Evolutionary conservation across 2,888 invertebrate genomes (phyloP).

Genomic region (Parochlus steinenii): DNA sequence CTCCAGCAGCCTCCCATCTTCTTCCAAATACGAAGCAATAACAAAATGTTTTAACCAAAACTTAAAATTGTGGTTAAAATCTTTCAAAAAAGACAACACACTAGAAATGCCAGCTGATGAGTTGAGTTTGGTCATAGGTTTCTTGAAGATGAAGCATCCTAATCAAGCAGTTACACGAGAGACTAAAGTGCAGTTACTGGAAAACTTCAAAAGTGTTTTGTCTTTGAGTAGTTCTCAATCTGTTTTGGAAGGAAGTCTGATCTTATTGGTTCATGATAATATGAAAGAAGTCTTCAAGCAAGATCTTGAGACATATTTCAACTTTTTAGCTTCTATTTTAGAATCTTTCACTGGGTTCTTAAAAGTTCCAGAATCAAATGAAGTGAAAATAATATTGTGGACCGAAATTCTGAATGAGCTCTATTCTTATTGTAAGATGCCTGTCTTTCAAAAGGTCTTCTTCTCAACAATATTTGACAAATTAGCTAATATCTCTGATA

Average conservation of each 20-base stretch:
- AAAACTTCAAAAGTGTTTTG: not conserved
- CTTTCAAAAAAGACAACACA: not conserved
- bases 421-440: conserved; percentile 1
- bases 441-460: not conserved
- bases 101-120: not conserved
- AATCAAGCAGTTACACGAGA: not conserved
- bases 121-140: not conserved
- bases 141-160: conserved; percentile 1
- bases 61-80: too few relatives aligned
- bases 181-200: not conserved
- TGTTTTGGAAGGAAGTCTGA: too few relatives aligned
- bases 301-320: not conserved
- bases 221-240: too few relatives aligned
- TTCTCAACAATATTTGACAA: too few relatives aligned
- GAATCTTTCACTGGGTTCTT: too few relatives aligned
- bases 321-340: not conserved
- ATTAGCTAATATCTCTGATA: too few relatives aligned
- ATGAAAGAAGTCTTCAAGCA: conserved; percentile 8
- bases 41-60: too few relatives aligned
- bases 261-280: too few relatives aligned
- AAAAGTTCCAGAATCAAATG: too few relatives aligned
- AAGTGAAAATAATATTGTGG: too few relatives aligned
- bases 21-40: conserved; percentile 1
- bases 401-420: conserved; percentile 2
- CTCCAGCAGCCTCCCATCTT: not conserved